Percentiles rank a stretch among this genome's conserved stretches.
Evolutionary conservation across 2,888 invertebrate genomes (phyloP).

Genomic region (Apantesis nais): DNA sequence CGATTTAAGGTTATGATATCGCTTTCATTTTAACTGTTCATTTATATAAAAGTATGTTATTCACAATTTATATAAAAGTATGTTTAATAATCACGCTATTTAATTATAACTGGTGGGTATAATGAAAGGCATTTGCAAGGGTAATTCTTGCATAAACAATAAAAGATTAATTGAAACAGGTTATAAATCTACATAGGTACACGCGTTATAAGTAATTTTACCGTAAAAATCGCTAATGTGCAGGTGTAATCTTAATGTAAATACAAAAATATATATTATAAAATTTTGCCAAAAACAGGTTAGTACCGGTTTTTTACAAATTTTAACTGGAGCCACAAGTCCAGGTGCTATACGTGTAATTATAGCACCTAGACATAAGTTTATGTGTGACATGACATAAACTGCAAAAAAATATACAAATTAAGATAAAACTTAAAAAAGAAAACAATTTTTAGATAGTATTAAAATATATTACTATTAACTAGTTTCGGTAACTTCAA

Average conservation of each 20-base stretch:
- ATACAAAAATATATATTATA: neutral
- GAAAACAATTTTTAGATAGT: neutral
- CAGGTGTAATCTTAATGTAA: neutral
- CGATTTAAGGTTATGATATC: neutral
- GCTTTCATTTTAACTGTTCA: neutral
- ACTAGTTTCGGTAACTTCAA: neutral
- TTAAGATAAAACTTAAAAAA: neutral
- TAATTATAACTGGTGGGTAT: neutral
- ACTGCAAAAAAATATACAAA: neutral
- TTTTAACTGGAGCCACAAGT: no score
- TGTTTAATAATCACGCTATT: neutral
- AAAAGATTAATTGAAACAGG: neutral
- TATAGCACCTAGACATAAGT: no score
- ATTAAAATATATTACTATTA: no score
- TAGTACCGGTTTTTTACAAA: no score
- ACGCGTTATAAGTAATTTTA: neutral
- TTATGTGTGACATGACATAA: neutral
- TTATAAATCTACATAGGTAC: constrained; percentile 6
- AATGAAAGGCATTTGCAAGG: neutral
- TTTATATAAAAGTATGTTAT: neutral
- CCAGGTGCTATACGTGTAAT: no score
- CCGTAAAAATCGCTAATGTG: neutral
- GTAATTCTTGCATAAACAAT: neutral
- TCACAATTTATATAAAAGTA: neutral
- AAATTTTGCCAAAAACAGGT: no score